Evolutionary conservation across 2,797 vertebrate genomes (phyloP).

Genomic region (Gymnoscopelus microlampas): DNA sequence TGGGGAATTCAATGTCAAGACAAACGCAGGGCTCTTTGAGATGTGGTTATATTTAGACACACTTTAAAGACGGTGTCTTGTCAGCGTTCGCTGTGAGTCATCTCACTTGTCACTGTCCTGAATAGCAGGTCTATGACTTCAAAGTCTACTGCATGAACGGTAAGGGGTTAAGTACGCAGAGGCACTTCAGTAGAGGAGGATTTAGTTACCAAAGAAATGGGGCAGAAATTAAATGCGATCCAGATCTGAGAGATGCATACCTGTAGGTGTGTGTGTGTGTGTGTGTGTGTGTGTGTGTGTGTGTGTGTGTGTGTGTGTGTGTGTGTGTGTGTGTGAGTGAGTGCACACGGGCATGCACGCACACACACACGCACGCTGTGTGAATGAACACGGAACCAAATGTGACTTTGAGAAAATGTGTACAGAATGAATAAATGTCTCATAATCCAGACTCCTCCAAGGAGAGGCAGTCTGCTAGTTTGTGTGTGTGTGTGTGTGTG

Average conservation of each 20-base stretch:
- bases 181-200: constrained; percentile 28
- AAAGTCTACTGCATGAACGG: constrained; percentile 12
- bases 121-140: constrained; percentile 30
- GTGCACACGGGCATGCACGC: not conserved
- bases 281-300: constrained; percentile 6
- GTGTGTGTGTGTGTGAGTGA: not conserved
- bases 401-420: too few relatives aligned
- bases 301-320: not conserved
- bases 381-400: too few relatives aligned
- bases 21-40: constrained; percentile 42
- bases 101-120: constrained; percentile 35
- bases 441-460: too few relatives aligned
- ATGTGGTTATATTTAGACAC: constrained; percentile 51
- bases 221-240: constrained; percentile 37
- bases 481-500: not conserved
- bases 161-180: constrained; percentile 30
- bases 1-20: constrained; percentile 27
- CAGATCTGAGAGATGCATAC: constrained; percentile 27
- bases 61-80: constrained; percentile 17
- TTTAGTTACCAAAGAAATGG: constrained; percentile 42
- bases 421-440: too few relatives aligned
- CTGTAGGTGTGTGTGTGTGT: constrained; percentile 9
- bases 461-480: too few relatives aligned
- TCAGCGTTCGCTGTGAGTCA: constrained; percentile 30
- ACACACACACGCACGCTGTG: not conserved